These are phyloP conservation scores for Enteromius viviparus DNA, from an alignment of 2,797 vertebrate genomes.

Conservation along the genomic window DNA sequence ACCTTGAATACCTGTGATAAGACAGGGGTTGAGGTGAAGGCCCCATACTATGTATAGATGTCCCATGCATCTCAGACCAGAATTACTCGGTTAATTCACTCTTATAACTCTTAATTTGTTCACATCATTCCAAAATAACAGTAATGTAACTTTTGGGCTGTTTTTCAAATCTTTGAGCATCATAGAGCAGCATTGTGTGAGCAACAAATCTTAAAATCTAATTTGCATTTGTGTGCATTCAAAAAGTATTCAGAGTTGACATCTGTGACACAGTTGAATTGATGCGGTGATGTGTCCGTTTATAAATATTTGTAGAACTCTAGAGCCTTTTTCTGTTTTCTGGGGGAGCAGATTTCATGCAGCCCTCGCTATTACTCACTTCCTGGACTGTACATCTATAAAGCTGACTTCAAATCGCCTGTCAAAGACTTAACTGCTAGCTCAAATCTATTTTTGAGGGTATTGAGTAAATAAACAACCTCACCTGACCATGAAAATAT, in stretches of 20 bases:
- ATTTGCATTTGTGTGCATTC: constrained; percentile 14
- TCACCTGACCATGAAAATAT: background rate
- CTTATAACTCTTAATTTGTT: background rate
- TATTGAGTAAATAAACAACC: background rate
- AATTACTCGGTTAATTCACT: background rate
- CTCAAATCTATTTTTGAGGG: background rate
- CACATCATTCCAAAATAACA: background rate
- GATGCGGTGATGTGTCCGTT: background rate
- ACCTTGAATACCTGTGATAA: constrained; percentile 27
- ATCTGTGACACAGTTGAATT: background rate
- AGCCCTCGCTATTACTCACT: background rate
- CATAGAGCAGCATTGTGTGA: background rate
- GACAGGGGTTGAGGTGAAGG: constrained; percentile 10
- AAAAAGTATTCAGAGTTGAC: background rate
- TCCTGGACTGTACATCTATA: background rate
- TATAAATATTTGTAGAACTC: background rate
- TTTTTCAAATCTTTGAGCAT: background rate
- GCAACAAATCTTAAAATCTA: background rate
- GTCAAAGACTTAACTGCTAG: background rate
- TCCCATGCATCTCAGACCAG: constrained; percentile 8
- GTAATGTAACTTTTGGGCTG: background rate
- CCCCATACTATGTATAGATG: background rate
- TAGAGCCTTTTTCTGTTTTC: constrained; percentile 11
- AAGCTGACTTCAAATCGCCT: constrained; percentile 7
- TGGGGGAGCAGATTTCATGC: background rate